Percentiles rank a stretch among this genome's conserved stretches.
These are phyloP conservation scores for Lucinisca nassula DNA, from an alignment of 2,888 invertebrate species.

Conservation along the genomic window DNA sequence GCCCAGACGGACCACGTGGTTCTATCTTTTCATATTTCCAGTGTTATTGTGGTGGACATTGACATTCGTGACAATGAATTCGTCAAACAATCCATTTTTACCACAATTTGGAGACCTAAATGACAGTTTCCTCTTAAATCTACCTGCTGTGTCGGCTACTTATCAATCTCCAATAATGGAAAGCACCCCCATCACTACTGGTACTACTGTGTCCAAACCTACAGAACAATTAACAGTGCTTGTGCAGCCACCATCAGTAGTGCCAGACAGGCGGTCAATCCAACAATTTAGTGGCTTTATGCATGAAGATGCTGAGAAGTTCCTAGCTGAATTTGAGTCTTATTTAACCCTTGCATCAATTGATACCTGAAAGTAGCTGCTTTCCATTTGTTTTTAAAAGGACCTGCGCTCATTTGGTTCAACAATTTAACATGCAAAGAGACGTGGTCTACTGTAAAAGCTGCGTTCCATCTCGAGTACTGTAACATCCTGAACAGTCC, in stretches of 20 bases:
- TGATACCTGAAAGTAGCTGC: not conserved
- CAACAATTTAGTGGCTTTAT: slow-evolving; percentile 2
- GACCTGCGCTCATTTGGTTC: not conserved
- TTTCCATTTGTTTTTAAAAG: not conserved
- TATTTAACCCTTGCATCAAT: not conserved
- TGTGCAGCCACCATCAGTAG: not conserved
- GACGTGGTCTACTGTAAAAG: not conserved
- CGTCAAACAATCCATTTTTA: not conserved
- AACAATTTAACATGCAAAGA: not conserved
- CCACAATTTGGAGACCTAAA: not conserved
- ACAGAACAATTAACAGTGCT: not conserved
- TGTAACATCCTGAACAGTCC: not conserved
- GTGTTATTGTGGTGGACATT: not conserved
- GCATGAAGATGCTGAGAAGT: slow-evolving; percentile 4
- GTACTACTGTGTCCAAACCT: not conserved
- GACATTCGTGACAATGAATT: not conserved
- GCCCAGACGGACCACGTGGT: not conserved
- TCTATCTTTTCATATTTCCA: not conserved
- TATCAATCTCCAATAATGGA: no score
- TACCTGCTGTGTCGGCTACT: no score
- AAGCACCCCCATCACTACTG: not conserved
- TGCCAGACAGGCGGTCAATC: not conserved
- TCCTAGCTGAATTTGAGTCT: slow-evolving; percentile 7
- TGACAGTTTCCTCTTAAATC: not conserved
- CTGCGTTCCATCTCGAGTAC: not conserved